A percentile compares a stretch with the other conserved stretches of the same genome.
Evolutionary conservation across 2,113 vertebrate genomes (phyloP).

Genomic region (Aplodontia rufa): DNA sequence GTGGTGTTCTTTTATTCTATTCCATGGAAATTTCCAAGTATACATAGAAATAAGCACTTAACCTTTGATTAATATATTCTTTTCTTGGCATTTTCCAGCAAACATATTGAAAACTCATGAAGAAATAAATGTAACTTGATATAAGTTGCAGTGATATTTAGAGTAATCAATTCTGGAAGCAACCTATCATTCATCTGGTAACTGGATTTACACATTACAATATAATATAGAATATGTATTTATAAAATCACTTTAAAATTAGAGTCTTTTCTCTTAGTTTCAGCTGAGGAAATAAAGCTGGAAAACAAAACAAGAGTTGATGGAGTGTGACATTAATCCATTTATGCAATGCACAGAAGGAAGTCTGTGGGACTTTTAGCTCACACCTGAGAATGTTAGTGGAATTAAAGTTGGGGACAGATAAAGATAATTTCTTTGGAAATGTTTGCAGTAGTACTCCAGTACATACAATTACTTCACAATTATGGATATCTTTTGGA

Average conservation of each 20-base stretch:
- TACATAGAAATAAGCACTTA: background rate
- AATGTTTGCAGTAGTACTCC: background rate
- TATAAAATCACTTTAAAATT: background rate
- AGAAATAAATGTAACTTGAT: background rate
- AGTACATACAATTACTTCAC: background rate
- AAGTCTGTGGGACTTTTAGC: background rate
- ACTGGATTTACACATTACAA: background rate
- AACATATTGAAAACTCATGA: background rate
- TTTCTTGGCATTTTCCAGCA: background rate
- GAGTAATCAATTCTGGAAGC: background rate
- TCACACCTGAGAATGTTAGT: background rate
- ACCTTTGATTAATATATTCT: background rate
- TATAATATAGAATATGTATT: background rate
- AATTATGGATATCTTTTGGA: background rate
- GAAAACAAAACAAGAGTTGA: background rate
- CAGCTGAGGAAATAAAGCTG: background rate
- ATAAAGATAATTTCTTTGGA: slow-evolving; percentile 35
- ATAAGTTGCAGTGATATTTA: background rate
- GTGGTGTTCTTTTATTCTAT: background rate
- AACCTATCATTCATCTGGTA: background rate
- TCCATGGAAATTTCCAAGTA: background rate
- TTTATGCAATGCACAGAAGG: background rate
- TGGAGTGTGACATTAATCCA: background rate
- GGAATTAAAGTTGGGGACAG: background rate
- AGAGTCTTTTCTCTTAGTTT: background rate